phyloP scores from a whole-genome alignment of 2,113 vertebrate genomes.

The human (Homo sapiens) region DNA sequence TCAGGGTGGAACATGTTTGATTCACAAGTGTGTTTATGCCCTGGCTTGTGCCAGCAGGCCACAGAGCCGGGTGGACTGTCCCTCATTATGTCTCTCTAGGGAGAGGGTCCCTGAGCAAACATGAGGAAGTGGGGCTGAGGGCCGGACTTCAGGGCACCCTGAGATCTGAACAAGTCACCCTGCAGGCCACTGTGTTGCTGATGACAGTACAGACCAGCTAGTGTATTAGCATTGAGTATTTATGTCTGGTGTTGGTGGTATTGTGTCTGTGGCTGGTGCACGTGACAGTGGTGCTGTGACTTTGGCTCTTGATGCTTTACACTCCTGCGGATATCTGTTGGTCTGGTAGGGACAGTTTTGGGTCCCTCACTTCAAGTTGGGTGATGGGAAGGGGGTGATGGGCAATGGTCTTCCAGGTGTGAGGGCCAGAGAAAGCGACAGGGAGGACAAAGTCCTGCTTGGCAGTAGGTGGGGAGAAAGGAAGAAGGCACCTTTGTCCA shows the following conservation, averaged over 20 bases:
- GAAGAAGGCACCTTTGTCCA: neutral
- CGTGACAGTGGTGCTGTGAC: neutral
- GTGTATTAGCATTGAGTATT: no score
- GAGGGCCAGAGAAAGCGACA: neutral
- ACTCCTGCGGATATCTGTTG: neutral
- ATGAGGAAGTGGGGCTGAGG: neutral
- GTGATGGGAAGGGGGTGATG: neutral
- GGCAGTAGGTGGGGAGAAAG: neutral
- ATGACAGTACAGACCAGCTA: no score
- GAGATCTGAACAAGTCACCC: neutral
- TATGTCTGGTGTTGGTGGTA: neutral
- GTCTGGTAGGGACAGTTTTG: neutral
- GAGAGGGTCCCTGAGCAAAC: neutral
- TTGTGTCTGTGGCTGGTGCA: neutral
- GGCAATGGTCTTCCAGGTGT: neutral
- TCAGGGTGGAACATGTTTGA: neutral
- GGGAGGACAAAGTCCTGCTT: neutral
- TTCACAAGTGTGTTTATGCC: neutral
- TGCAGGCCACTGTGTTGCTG: neutral
- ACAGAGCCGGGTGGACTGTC: neutral
- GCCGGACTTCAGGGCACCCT: neutral
- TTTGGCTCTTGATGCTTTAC: neutral
- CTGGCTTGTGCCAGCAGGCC: neutral
- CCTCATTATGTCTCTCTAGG: neutral
- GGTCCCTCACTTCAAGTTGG: neutral